Evolutionary conservation across 2,888 invertebrate species (phyloP).

Genomic region (Amphipoea oculea): DNA sequence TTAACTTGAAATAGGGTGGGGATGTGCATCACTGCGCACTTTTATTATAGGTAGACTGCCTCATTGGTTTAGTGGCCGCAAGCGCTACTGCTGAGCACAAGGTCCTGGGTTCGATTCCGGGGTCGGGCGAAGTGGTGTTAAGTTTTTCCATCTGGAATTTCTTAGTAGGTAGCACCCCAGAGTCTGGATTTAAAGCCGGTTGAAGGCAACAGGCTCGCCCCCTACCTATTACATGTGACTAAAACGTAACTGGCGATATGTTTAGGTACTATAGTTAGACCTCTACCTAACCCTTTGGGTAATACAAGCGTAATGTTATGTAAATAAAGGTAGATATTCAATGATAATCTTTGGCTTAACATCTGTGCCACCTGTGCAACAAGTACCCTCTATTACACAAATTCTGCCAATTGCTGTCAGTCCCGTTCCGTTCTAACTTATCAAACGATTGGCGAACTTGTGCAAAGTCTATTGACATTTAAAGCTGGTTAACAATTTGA

Average conservation of each 20-base stretch:
- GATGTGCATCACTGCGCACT: too few relatives aligned
- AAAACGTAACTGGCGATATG: not conserved
- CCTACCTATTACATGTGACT: not conserved
- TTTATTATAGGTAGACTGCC: not conserved
- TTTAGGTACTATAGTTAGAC: not conserved
- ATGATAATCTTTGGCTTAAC: not conserved
- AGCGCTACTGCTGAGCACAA: not conserved
- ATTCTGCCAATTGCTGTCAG: constrained; percentile 1
- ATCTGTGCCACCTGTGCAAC: constrained; percentile 6
- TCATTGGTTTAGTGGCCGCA: not conserved
- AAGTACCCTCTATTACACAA: constrained; percentile 5
- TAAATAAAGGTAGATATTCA: not conserved
- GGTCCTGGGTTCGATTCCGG: not conserved
- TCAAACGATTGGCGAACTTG: constrained; percentile 22
- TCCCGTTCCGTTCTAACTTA: constrained; percentile 9
- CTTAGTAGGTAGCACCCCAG: not conserved
- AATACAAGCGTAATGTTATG: not conserved
- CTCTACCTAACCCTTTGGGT: not conserved
- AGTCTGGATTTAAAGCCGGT: not conserved
- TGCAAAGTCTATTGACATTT: constrained; percentile 31
- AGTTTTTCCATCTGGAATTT: not conserved
- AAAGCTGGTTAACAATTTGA: constrained; percentile 31
- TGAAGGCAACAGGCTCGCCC: not conserved
- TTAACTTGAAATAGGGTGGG: too few relatives aligned
- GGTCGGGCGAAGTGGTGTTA: not conserved